These are phyloP conservation scores for Caenorhabditis elegans DNA, from an alignment of 1,140 invertebrate species.

Conservation along the genomic window DNA sequence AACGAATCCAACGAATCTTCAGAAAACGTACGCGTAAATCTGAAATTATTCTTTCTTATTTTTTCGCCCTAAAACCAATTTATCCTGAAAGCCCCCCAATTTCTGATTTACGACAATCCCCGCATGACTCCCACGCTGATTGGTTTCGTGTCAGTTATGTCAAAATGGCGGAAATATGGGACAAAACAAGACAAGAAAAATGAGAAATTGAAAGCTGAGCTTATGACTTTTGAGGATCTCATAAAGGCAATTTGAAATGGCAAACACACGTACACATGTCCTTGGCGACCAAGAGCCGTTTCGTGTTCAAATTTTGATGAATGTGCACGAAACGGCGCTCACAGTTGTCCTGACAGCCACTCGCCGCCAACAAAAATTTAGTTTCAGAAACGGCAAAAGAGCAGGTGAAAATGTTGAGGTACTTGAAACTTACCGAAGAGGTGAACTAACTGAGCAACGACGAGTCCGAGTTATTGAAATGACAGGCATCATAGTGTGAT, in stretches of 20 bases:
- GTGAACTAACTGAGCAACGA: constrained; percentile 6
- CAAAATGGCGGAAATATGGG: neutral
- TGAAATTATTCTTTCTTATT: constrained; percentile 1
- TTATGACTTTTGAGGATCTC: constrained; percentile 10
- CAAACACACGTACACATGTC: no score
- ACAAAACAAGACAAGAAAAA: neutral
- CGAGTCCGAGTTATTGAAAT: constrained; percentile 36
- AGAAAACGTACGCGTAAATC: constrained; percentile 52
- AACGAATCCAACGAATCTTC: constrained; percentile 54
- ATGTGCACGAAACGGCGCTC: neutral
- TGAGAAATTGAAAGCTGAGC: neutral
- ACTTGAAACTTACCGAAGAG: neutral
- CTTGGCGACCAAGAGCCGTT: neutral
- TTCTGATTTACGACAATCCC: constrained; percentile 19
- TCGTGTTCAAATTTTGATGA: constrained; percentile 17
- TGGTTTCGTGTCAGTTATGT: neutral
- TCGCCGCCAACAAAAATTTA: neutral
- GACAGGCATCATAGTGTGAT: neutral
- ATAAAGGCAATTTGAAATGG: neutral
- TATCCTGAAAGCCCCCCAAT: neutral
- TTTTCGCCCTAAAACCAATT: neutral
- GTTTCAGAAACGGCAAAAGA: neutral
- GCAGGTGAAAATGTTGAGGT: neutral
- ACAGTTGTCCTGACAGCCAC: neutral
- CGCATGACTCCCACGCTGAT: neutral